Base-by-base conservation (phyloP, 1,140 invertebrate species). In the Diabrotica undecimpunctata region DNA sequence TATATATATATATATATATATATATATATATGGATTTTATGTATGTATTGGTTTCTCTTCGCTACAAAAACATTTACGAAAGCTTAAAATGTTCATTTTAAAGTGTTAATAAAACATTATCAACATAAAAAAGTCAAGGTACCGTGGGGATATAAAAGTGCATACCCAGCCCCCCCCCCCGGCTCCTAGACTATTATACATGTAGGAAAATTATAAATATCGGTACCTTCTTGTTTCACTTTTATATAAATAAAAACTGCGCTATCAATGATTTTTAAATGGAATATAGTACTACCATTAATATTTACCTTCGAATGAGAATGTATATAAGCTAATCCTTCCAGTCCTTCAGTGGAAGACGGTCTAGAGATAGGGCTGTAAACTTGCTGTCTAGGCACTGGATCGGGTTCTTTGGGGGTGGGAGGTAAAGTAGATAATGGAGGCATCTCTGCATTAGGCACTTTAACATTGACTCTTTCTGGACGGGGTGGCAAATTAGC, bases 341-440 rank as follows among this genome's bases (percentile, higher is more conserved):
- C 85, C 51, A 74, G 59, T 13, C 72, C 72, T 66, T 88, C 87
- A 7, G 85, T 81, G 0, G 77, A 78, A 6, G 76, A 77, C n/a
- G 77, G 88, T 66, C 88, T 81, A 12, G 88, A 89, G 65, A 90
- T 89, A 5, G 88, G 87, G 65, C 90, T 92, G 66, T 87, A 88
- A n/a, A 81, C 78, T 51, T 78, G 72, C 39, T 78, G 71, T 37
- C 71, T 66, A 10, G 41, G 8, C 39, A 75, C 65, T n/a, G 78
- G 77, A 54, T 75, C 73, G 13, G 68, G 10, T 66, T 75, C 72
- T 75, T 75, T 69, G 14, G 68, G 50, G 14, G 66, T 72, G n/a
- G 41, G 41, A 2, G 25, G 25, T 25, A 25, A 25, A 25, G 25
- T 25, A 25, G 25, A 25, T 25, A 25, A 25, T 61, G 35, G 56